A percentile compares a stretch with the other conserved stretches of the same genome.
Evolutionary conservation across 2,797 vertebrate species (phyloP).

Genomic region (Sebastes vulpes): DNA sequence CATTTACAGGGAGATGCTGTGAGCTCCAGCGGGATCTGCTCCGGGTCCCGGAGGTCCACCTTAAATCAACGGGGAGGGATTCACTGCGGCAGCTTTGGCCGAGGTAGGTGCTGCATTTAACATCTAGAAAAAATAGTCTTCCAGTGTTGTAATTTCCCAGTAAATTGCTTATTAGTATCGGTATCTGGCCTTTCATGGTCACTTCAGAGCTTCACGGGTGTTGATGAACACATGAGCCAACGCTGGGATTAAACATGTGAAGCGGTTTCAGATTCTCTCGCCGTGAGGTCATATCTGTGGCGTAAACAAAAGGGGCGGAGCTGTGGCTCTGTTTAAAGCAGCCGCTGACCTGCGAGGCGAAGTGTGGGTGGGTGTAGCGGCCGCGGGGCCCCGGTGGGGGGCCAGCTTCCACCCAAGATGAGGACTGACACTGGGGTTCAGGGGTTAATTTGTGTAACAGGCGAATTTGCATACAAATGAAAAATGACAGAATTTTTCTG

Average conservation of each 20-base stretch:
- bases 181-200: too few species aligned
- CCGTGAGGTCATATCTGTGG: constrained; percentile 23
- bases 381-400: constrained; percentile 57
- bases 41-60: constrained; percentile 86
- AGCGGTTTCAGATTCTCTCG: constrained; percentile 2
- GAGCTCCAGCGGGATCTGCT: constrained; percentile 14
- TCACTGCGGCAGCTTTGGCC: constrained; percentile 68
- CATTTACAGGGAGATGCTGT: constrained; percentile 18
- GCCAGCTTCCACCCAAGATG: constrained; percentile 89
- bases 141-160: neutral
- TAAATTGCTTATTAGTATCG: too few species aligned
- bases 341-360: constrained; percentile 82
- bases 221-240: neutral
- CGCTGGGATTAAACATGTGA: neutral
- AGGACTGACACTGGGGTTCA: constrained; percentile 96
- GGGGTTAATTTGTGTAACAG: constrained; percentile 99
- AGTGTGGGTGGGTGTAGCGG: constrained; percentile 66
- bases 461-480: constrained; percentile 99
- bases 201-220: neutral
- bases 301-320: constrained; percentile 86
- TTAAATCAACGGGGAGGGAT: constrained; percentile 81
- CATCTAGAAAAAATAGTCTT: constrained; percentile 61
- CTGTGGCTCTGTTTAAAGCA: constrained; percentile 75
- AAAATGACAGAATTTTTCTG: constrained; percentile 97
- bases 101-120: constrained; percentile 71